These are phyloP conservation scores for Fulmarus glacialis DNA, from an alignment of 2,113 vertebrate genomes.

Conservation along the genomic window DNA sequence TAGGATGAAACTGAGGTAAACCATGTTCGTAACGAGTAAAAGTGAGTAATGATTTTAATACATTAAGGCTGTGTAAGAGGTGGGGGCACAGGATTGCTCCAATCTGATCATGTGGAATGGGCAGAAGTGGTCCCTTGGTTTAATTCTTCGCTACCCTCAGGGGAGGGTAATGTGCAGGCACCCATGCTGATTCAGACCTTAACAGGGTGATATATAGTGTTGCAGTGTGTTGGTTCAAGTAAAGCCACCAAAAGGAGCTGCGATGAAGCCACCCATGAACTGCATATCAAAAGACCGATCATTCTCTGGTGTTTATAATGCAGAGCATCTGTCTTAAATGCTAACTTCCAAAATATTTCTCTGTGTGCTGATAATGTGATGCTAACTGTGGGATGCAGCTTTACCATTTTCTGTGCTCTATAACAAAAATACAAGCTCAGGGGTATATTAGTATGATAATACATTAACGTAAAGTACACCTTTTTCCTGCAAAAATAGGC, in stretches of 20 bases:
- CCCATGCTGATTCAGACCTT: neutral
- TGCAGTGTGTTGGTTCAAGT: neutral
- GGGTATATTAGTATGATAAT: neutral
- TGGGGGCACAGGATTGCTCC: neutral
- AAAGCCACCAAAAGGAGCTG: neutral
- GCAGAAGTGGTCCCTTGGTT: neutral
- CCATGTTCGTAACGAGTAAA: neutral
- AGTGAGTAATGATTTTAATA: neutral
- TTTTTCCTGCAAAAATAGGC: neutral
- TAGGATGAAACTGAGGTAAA: neutral
- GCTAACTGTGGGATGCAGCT: neutral
- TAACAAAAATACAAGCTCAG: neutral
- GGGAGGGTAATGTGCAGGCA: neutral
- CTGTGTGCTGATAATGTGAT: neutral
- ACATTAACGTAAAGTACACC: neutral
- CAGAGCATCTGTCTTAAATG: neutral
- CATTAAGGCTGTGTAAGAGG: neutral
- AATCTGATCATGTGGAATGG: neutral
- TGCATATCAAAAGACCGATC: neutral
- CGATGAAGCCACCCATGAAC: neutral
- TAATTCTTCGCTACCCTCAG: neutral
- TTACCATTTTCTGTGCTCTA: neutral
- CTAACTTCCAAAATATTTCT: slow-evolving; percentile 10
- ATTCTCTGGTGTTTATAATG: neutral
- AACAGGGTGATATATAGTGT: neutral